Evolutionary conservation across 2,797 vertebrate species (phyloP), one percentile per base, ranked within the genome.

Genomic region (Thalassophryne amazonica): DNA sequence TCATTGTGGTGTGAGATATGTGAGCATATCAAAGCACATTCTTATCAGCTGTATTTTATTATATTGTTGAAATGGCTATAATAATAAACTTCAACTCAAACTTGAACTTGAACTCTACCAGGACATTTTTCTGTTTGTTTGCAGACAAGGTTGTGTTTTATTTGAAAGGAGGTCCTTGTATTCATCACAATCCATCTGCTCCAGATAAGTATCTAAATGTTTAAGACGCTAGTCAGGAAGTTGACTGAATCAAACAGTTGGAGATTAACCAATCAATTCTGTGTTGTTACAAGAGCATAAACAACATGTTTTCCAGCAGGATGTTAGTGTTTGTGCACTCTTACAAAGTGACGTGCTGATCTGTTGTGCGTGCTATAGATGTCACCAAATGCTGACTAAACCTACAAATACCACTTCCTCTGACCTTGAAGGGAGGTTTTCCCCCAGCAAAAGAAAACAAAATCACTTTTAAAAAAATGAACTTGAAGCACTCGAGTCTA

Each of bases 311-410:
- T 45, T 4, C 19, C 38, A 7, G 23, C 61, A 69, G 78, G 69
- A 78, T 83, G 78, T 76, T 56, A 40, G 37, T 50, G 32, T 38
- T 40, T 18, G 21, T 45, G n/a, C n/a, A 9, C 28, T 4, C 1
- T 15, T 6, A 21, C 22, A 22, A 42, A 37, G 14, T 1, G 1
- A 22, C 16, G 15, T 14, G 0, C 14, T 33, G 45, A 14, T 36
- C 6, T 24, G 21, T 4, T 15, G n/a, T 17, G 3, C 0, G 1
- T 7, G 3, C 20, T 19, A 3, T 9, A 30, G 46, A 4, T 14
- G 9, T 48, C 11, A 23, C 15, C 5, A 5, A 39, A 31, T 9
- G 29, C 18, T 17, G 3, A 7, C 1, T 31, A 42, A 53, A 30
- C 17, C 3, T 13, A 4, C 0, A 34, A 20, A 1, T 7, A 15